Base-by-base conservation (phyloP, 2,888 invertebrate genomes). In the Drosophila kanekoi region DNA sequence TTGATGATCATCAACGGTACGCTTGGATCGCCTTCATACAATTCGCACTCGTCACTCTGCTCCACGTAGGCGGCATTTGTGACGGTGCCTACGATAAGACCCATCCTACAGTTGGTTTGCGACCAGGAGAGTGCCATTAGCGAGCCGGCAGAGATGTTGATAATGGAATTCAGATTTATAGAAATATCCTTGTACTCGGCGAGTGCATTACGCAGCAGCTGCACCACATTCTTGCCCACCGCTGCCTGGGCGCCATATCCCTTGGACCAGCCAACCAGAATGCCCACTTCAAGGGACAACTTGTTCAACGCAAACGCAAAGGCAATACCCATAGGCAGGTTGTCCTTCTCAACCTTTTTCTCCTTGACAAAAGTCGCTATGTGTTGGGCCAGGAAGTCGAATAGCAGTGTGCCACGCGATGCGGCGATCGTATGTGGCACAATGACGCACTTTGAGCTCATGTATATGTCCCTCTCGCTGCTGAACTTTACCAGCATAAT, bases 361-460 rank as follows among this genome's bases (percentile, higher is more conserved):
- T 97, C 94, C 92, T 95, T 96, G 93, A 97, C 96, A 92, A 98
- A 98, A 81, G 95, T 94, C 11, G 96, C 95, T 88, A 98, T 94
- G 92, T 98, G 98, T 87, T 96, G 95, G 51, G 98, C 98, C 85
- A 98, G 98, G 93, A 97, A 97, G 91, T 98, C 97, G 93, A 98
- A 98, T 56, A 98, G 93, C 92, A 97, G 93, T 51, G 93, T 93
- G 11, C 98, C 98, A 2, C 96, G 95, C 23, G 98, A 98, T 57
- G 96, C 93, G 97, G 98, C 98, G 68, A 99, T 95, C 78, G 95
- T 95, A 86, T 97, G 96, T 23, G 99, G 97, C 89, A 99, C 96
- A 43, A 97, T 97, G 92, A 96, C 99, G 89, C 98, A 98, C 93
- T 98, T 98, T 71, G 98, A 97, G 91, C 97, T 95, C 97, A 98